Conservation (phyloP, 2,797 vertebrate species). For the Neosalanx taihuensis region DNA sequence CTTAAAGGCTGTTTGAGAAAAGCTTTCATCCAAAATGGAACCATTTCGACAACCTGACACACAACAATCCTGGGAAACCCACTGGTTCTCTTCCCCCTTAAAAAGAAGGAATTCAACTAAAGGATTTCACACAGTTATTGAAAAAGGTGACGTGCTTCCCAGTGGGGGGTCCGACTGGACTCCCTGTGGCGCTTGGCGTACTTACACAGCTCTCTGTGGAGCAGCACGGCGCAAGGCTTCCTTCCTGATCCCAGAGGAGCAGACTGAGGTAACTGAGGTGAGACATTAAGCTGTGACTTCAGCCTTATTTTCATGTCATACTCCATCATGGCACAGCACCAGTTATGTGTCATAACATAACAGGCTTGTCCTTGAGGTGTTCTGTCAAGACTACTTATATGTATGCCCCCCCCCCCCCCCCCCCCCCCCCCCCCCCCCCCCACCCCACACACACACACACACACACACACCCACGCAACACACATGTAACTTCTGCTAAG, state of each 20-base stretch:
- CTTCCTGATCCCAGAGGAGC: background rate
- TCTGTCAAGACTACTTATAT: background rate
- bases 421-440: too few relatives aligned
- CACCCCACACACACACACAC: background rate
- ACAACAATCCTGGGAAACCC: background rate
- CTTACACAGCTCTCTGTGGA: too few relatives aligned
- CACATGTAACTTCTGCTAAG: conserved; percentile 13
- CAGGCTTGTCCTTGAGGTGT: background rate
- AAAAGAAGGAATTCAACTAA: background rate
- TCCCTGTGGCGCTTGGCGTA: too few relatives aligned
- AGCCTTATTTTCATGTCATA: conserved; percentile 1
- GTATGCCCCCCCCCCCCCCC: too few relatives aligned
- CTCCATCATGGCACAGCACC: background rate
- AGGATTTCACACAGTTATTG: background rate
- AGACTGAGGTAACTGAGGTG: background rate
- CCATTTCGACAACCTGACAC: background rate
- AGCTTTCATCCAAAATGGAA: conserved; percentile 20
- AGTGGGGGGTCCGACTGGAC: too few relatives aligned
- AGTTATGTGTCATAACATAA: conserved; percentile 6
- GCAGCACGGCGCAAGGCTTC: too few relatives aligned
- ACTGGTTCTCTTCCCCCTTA: background rate
- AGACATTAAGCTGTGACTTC: background rate
- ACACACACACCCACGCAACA: background rate
- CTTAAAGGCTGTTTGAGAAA: conserved; percentile 9
- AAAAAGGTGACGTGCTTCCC: background rate